Base-by-base conservation (phyloP, 2,113 vertebrate species). In the Erythrocebus patas region DNA sequence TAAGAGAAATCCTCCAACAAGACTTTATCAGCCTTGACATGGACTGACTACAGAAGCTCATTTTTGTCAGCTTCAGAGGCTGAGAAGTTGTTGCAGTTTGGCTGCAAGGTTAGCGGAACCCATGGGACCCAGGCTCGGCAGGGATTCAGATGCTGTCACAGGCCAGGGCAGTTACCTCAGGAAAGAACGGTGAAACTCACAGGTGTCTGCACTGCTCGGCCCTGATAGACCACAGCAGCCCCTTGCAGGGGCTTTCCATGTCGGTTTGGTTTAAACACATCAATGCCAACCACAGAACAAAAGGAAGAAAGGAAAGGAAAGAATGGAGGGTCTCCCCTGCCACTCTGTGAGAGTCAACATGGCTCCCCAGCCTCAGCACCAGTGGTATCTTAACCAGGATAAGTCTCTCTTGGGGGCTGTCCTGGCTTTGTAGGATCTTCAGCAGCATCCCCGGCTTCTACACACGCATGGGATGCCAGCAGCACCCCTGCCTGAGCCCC, bases 181-280 rank as follows among this genome's bases (percentile, higher is more conserved):
- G 27, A 13, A 35, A 43, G 27, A 89, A 32, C 61, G 18, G 1
- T 72, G 85, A 14, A 1, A 2, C 5, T 68, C 45, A 2, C 64
- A 30, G 68, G 12, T 40, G 40, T 45, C 72, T 20, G 61, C 38
- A 2, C 20, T 81, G 81, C 55, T 27, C 30, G 0, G 11, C 25
- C 48, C 81, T 16, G 20, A 40, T 5, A 2, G 25, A 30, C 52
- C 73, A 5, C 68, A 3, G 9, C 2, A 4, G 76, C 83, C 86
- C 25, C 48, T 2, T 1, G 2, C 45, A 27, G 13, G 32, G 25
- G 0, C 0, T 14, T 27, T 18, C 45, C 75, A 1, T 0, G 0
- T 45, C 11, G 3, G 73, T 32, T 75, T 73, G 35, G 76, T 80
- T 16, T 83, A 25, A 68, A 59, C 4, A 2, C 8, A 4, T 1